Conservation (phyloP, 2,888 invertebrate genomes). For the Spatulosminthurus flaviceps region DNA sequence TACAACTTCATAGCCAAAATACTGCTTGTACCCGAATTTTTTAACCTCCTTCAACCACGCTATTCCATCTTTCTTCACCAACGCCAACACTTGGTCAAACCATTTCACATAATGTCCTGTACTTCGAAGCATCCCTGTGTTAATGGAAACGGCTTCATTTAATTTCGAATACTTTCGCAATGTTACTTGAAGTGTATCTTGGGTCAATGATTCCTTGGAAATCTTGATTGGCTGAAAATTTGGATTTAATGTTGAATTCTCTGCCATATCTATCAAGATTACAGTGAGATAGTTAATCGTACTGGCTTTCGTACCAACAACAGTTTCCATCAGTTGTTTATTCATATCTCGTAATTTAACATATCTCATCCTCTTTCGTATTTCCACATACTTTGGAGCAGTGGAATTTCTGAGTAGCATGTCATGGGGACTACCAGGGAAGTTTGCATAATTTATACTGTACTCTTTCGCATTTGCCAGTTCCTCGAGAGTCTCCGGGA, state of each 20-base stretch:
- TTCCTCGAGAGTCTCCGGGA: neutral
- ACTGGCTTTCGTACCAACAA: neutral
- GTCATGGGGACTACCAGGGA: no score
- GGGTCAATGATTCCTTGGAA: neutral
- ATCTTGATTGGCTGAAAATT: neutral
- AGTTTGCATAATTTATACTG: neutral
- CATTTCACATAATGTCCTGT: neutral
- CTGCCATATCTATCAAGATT: neutral
- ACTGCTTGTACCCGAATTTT: neutral
- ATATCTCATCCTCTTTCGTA: neutral
- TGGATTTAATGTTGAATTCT: neutral
- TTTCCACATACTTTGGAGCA: neutral
- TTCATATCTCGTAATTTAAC: neutral
- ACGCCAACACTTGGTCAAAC: neutral
- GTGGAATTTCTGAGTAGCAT: no score
- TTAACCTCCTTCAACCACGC: neutral
- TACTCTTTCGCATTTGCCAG: neutral
- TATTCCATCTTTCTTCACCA: neutral
- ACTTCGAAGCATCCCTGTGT: neutral
- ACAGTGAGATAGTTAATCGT: neutral
- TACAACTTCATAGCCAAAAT: neutral
- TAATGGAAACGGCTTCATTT: neutral
- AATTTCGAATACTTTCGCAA: neutral
- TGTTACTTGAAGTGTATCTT: no score
- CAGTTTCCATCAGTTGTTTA: neutral